These are phyloP conservation scores for Rhinoptilus africanus DNA, from an alignment of 2,113 vertebrate genomes.

Conservation along the genomic window DNA sequence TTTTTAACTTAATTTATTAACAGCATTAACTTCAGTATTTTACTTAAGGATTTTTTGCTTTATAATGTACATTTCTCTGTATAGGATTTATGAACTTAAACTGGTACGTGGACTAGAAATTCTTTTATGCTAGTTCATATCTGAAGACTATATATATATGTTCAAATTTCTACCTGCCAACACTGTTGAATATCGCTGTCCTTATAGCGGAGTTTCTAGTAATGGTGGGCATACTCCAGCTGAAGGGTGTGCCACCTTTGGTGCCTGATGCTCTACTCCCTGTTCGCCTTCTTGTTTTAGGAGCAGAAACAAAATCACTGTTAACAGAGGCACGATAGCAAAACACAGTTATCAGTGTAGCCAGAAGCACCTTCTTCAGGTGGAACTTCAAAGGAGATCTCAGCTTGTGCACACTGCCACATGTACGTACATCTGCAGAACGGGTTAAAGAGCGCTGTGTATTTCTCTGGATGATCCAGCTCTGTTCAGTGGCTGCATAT, in stretches of 20 bases:
- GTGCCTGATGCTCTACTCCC: conserved; percentile 9
- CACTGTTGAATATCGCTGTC: neutral
- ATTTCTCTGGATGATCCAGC: neutral
- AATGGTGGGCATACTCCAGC: neutral
- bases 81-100: neutral
- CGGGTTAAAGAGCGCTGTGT: neutral
- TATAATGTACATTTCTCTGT: conserved; percentile 8
- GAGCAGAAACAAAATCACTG: conserved; percentile 4
- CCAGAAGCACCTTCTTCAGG: neutral
- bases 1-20: conserved; percentile 53
- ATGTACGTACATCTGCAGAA: neutral
- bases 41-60: conserved; percentile 5
- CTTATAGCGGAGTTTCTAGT: neutral
- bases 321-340: neutral
- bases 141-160: neutral
- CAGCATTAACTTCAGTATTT: conserved; percentile 26
- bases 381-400: neutral
- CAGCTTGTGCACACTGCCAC: neutral
- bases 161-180: conserved; percentile 1
- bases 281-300: neutral
- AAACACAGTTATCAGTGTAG: neutral
- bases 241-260: neutral
- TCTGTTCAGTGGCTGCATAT: neutral
- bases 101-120: neutral
- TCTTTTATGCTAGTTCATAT: neutral